Conservation (phyloP, 2,888 invertebrate genomes). For the Tethea ocularis region DNA sequence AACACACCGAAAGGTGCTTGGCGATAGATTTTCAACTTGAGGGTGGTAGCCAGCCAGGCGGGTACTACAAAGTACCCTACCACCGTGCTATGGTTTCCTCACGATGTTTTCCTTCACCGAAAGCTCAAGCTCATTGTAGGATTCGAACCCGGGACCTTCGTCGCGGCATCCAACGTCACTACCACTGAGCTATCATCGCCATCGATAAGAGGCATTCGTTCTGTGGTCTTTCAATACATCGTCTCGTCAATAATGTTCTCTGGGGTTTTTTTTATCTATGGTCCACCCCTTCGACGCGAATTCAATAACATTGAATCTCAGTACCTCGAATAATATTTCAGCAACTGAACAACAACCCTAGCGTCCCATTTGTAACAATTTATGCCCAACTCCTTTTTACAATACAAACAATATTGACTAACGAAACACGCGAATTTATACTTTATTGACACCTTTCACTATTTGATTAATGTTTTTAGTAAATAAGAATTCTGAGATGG, state of each 20-base stretch:
- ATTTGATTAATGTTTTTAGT: not conserved
- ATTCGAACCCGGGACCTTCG: too few relatives aligned
- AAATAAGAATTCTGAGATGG: too few relatives aligned
- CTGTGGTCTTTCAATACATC: not conserved
- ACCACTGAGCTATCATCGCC: too few relatives aligned
- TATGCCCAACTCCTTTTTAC: not conserved
- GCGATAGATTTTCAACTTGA: too few relatives aligned
- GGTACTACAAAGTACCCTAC: too few relatives aligned
- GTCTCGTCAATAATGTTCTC: not conserved
- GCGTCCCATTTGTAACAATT: not conserved
- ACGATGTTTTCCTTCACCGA: too few relatives aligned
- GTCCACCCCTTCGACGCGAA: not conserved
- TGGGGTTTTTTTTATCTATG: not conserved
- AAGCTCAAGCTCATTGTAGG: too few relatives aligned
- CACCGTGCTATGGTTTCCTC: too few relatives aligned
- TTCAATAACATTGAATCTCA: not conserved
- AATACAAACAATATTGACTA: not conserved
- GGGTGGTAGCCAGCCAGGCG: too few relatives aligned
- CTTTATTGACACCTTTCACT: not conserved
- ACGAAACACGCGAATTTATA: not conserved
- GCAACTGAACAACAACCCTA: not conserved
- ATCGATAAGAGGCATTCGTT: too few relatives aligned
- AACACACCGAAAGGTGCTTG: too few relatives aligned
- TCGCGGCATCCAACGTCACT: too few relatives aligned
- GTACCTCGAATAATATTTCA: not conserved